Percentiles rank a stretch among this genome's conserved stretches.
Conservation (phyloP, 2,888 invertebrate genomes). For the Brachycybe producta region DNA sequence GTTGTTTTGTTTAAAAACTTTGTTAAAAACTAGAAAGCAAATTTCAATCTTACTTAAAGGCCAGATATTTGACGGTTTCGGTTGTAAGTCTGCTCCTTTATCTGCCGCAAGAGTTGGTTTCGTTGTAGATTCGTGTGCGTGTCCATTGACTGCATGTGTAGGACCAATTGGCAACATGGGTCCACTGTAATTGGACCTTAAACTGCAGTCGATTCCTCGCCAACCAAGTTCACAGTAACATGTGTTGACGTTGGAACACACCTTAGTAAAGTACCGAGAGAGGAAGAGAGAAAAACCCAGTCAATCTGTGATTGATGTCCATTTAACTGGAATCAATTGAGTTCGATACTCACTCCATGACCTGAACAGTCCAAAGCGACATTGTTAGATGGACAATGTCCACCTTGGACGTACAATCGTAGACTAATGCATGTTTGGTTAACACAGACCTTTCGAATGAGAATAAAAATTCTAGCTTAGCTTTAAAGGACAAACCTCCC, state of each 20-base stretch:
- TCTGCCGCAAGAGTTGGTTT: neutral
- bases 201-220: conserved; percentile 76
- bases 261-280: conserved; percentile 40
- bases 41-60: too few species aligned
- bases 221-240: conserved; percentile 84
- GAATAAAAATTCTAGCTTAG: conserved; percentile 3
- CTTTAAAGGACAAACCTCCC: too few species aligned
- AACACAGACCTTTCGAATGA: conserved; percentile 55
- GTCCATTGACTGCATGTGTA: too few species aligned
- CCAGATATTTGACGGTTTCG: conserved; percentile 23
- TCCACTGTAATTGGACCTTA: conserved; percentile 47
- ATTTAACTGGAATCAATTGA: neutral
- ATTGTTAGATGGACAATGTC: conserved; percentile 79
- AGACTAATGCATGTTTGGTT: conserved; percentile 84
- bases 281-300: neutral
- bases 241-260: conserved; percentile 80
- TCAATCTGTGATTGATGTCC: neutral
- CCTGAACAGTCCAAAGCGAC: conserved; percentile 83
- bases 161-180: too few species aligned
- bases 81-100: conserved; percentile 10
- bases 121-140: too few species aligned
- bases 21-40: too few species aligned
- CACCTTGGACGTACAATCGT: conserved; percentile 69
- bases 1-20: too few species aligned
- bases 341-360: conserved; percentile 67